Evolutionary conservation across 2,113 vertebrate genomes (phyloP).

Genomic region (Alosa alosa): DNA sequence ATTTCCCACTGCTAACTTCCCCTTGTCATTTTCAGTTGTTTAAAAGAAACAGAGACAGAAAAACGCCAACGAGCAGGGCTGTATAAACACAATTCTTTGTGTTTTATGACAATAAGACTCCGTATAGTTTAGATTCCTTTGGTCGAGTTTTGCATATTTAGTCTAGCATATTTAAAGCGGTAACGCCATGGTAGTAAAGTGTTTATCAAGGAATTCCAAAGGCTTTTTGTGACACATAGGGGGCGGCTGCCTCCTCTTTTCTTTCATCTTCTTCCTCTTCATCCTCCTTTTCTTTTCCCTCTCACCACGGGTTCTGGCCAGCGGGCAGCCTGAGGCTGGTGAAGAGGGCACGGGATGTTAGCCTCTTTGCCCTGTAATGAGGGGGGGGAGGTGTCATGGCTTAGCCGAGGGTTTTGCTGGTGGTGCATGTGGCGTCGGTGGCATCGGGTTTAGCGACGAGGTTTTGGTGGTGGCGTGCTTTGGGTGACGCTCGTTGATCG

Average conservation of each 20-base stretch:
- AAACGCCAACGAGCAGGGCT: neutral
- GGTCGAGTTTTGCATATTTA: slow-evolving; percentile 16
- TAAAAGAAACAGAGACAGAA: neutral
- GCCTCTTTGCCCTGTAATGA: neutral
- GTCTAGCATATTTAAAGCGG: slow-evolving; percentile 21
- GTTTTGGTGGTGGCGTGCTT: neutral
- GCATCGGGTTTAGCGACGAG: neutral
- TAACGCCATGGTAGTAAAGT: slow-evolving; percentile 24
- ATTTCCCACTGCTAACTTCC: neutral
- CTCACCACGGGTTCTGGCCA: neutral
- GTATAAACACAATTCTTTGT: slow-evolving; percentile 15
- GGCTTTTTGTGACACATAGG: neutral
- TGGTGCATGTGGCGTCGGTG: neutral
- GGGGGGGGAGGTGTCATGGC: neutral
- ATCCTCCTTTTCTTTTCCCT: neutral
- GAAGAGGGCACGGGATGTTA: neutral
- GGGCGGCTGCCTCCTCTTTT: neutral
- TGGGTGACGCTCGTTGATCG: neutral
- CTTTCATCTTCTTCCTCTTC: neutral
- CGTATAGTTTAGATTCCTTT: slow-evolving; percentile 22
- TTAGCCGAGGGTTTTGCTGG: neutral
- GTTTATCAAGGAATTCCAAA: slow-evolving; percentile 8
- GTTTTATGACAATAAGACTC: slow-evolving; percentile 21
- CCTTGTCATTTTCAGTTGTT: slow-evolving; percentile 9
- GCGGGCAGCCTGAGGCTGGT: neutral